These are phyloP conservation scores for Nicator chloris DNA, from an alignment of 2,113 vertebrate species.

Conservation along the genomic window DNA sequence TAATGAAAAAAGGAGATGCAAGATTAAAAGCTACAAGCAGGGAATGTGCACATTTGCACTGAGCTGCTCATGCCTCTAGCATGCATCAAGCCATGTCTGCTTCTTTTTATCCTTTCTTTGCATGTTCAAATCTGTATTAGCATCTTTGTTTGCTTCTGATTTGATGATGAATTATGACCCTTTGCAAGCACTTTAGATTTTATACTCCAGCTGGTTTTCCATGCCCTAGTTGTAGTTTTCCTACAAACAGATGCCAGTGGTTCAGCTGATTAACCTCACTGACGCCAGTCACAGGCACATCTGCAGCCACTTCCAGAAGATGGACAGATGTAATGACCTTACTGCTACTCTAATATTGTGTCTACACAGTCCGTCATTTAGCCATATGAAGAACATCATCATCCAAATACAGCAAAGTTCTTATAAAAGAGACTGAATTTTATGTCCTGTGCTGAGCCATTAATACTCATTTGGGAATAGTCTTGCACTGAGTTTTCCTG, in stretches of 20 bases:
- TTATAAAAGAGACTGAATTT: not conserved
- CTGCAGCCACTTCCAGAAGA: not conserved
- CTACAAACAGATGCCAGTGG: not conserved
- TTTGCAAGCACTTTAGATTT: not conserved
- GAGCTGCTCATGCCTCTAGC: not conserved
- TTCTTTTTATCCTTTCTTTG: not conserved
- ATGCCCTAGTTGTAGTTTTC: not conserved
- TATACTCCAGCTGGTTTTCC: conserved; percentile 4
- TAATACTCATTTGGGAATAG: not conserved
- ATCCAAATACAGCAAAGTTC: not conserved
- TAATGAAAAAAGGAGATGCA: not conserved
- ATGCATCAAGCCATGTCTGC: not conserved
- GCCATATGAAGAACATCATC: not conserved
- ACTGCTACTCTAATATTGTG: not conserved
- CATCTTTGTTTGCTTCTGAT: not conserved
- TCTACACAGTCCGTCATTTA: not conserved
- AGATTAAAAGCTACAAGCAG: not conserved
- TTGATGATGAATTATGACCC: not conserved
- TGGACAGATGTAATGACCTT: not conserved
- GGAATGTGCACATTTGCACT: not conserved
- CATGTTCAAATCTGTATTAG: not conserved
- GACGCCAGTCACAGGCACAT: not conserved
- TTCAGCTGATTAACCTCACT: conserved; percentile 31
- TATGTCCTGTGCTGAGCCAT: not conserved
- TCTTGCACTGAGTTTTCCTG: not conserved